These are phyloP conservation scores for Pecten maximus DNA, from an alignment of 2,888 invertebrate species.

Conservation along the genomic window DNA sequence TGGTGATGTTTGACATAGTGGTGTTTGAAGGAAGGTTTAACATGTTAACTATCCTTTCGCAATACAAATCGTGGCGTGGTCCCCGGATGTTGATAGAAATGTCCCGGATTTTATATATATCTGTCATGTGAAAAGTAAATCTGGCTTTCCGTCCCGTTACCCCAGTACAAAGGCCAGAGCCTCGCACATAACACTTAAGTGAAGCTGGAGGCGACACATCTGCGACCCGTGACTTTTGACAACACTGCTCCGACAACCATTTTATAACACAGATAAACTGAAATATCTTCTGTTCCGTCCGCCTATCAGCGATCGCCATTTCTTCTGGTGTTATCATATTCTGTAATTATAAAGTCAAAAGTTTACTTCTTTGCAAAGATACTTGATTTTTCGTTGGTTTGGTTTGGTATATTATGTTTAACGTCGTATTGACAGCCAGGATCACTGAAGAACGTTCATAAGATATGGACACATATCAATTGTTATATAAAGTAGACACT, in stretches of 20 bases:
- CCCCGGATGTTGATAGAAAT: conserved; percentile 72
- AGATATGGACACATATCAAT: too few species aligned
- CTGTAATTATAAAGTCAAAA: conserved; percentile 56
- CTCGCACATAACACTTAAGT: conserved; percentile 72
- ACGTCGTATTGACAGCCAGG: too few species aligned
- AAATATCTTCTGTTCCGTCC: conserved; percentile 74
- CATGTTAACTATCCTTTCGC: conserved; percentile 69
- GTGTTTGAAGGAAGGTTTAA: too few species aligned
- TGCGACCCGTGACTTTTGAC: not conserved
- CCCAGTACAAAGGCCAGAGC: conserved; percentile 79
- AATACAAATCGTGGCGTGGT: conserved; percentile 73
- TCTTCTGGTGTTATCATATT: conserved; percentile 75
- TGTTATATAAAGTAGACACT: too few species aligned
- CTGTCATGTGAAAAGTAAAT: conserved; percentile 71
- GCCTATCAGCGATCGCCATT: conserved; percentile 76
- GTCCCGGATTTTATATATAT: conserved; percentile 38
- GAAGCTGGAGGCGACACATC: conserved; percentile 54
- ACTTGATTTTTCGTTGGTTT: too few species aligned
- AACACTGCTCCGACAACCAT: conserved; percentile 67
- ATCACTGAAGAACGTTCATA: too few species aligned
- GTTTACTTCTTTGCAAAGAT: too few species aligned
- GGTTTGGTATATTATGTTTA: too few species aligned
- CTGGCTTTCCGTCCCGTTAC: conserved; percentile 79
- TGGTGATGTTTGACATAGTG: not conserved
- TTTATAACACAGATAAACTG: conserved; percentile 77